These are phyloP conservation scores for Ceyx cyanopectus DNA, from an alignment of 2,113 vertebrate genomes.

Conservation along the genomic window DNA sequence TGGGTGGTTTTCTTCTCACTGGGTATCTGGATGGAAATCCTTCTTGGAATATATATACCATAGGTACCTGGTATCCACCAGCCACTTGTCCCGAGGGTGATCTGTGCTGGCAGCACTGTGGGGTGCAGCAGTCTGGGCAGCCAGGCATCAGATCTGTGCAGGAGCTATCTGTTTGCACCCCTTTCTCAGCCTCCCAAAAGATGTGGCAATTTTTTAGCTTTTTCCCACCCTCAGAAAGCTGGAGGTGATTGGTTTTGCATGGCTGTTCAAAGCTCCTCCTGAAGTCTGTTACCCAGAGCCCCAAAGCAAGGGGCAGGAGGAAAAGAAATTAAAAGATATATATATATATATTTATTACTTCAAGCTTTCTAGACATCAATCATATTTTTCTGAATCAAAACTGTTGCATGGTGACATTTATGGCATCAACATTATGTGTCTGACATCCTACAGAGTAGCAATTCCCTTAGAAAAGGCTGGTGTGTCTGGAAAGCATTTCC, in stretches of 20 bases:
- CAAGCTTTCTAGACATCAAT: background rate
- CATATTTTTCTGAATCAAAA: constrained; percentile 52
- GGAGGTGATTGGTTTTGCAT: background rate
- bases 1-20: accelerated
- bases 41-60: background rate
- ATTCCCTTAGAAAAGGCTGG: constrained; percentile 11
- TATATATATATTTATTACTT: background rate
- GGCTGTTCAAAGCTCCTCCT: background rate
- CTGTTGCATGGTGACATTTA: constrained; percentile 22
- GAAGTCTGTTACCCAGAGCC: background rate
- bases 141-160: background rate
- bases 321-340: background rate
- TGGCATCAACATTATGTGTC: background rate
- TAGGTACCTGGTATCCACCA: background rate
- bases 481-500: constrained; percentile 44
- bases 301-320: background rate
- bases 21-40: background rate
- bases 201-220: background rate
- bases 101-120: background rate
- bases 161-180: background rate
- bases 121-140: background rate
- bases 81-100: accelerated
- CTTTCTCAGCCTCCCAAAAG: background rate
- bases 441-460: background rate
- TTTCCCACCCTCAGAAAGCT: background rate